phyloP scores from a whole-genome alignment of 2,797 vertebrate species.

The Poecilia velifera region DNA sequence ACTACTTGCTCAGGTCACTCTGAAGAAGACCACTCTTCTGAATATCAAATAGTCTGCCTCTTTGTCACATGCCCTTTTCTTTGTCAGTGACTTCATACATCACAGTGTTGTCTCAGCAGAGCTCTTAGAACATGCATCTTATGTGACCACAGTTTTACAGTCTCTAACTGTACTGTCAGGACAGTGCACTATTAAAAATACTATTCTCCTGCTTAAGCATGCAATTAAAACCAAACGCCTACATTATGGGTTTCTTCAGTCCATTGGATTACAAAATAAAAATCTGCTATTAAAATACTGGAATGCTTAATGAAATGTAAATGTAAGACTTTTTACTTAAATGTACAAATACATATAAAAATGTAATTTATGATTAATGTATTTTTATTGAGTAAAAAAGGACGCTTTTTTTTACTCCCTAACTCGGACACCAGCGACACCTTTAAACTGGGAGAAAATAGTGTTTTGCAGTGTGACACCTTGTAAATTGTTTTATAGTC shows the following conservation, averaged over 20 bases:
- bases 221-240: not conserved
- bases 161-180: slow-evolving; percentile 34
- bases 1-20: slow-evolving; percentile 57
- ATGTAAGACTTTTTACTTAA: not conserved
- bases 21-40: slow-evolving; percentile 50
- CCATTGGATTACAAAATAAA: not conserved
- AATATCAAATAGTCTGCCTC: slow-evolving; percentile 70
- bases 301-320: not conserved
- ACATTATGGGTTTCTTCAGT: not conserved
- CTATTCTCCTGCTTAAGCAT: not conserved
- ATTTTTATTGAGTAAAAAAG: not conserved
- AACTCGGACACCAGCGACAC: not conserved
- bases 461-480: not conserved
- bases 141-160: slow-evolving; percentile 60
- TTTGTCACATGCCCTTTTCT: slow-evolving; percentile 72
- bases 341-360: not conserved
- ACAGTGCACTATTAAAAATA: not conserved
- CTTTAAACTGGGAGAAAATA: not conserved
- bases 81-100: slow-evolving; percentile 70
- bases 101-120: slow-evolving; percentile 60
- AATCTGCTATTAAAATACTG: not conserved
- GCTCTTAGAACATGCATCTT: slow-evolving; percentile 57
- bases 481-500: not conserved
- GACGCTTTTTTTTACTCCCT: not conserved
- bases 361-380: not conserved